Conservation (phyloP, 2,797 vertebrate genomes). For the Discoglossus pictus region DNA sequence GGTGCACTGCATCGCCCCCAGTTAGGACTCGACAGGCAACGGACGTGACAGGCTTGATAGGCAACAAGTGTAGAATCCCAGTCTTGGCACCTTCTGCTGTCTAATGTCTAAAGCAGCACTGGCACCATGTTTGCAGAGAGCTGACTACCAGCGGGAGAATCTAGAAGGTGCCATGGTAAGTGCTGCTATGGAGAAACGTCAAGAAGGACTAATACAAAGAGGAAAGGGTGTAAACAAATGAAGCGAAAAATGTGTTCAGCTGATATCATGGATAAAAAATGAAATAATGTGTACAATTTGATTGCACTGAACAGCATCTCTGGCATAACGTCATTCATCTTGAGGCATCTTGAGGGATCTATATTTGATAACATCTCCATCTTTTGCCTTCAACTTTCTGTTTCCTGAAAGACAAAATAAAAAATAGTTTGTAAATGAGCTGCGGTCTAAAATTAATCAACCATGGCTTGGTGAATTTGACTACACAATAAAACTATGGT, state of each 20-base stretch:
- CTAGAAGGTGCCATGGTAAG: constrained; percentile 47
- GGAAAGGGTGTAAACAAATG: constrained; percentile 64
- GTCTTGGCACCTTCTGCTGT: constrained; percentile 55
- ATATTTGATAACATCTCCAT: constrained; percentile 64
- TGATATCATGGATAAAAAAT: constrained; percentile 82
- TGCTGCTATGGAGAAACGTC: constrained; percentile 39
- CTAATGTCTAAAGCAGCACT: constrained; percentile 62
- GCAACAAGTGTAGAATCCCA: constrained; percentile 20
- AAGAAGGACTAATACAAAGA: constrained; percentile 51
- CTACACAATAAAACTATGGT: no score
- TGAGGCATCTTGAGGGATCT: constrained; percentile 75
- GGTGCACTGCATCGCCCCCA: constrained; percentile 41
- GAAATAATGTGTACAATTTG: constrained; percentile 77
- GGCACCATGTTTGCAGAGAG: constrained; percentile 48
- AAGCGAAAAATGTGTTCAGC: constrained; percentile 75
- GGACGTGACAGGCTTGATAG: constrained; percentile 35
- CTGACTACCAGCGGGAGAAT: constrained; percentile 53
- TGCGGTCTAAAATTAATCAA: constrained; percentile 2
- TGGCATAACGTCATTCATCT: constrained; percentile 83
- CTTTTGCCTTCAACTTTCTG: constrained; percentile 89
- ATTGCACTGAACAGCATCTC: constrained; percentile 85
- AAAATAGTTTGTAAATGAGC: constrained; percentile 1
- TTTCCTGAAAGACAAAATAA: constrained; percentile 76
- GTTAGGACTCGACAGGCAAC: constrained; percentile 53
- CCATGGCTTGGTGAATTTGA: no score